A percentile compares a stretch with the other conserved stretches of the same genome.
Evolutionary conservation across 2,888 invertebrate species (phyloP).

Genomic region (Polyommatus iphigenia): DNA sequence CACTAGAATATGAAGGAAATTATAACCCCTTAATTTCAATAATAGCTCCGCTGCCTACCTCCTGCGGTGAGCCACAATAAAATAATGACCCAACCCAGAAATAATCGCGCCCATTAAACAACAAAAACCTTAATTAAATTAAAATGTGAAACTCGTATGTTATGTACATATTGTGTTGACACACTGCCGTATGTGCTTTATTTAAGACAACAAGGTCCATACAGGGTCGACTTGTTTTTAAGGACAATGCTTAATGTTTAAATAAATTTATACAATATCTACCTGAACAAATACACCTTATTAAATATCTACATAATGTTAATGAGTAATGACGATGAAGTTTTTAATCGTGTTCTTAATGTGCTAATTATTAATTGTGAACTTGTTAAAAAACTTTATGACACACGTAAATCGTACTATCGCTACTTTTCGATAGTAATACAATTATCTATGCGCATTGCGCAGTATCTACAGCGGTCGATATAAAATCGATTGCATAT

Average conservation of each 20-base stretch:
- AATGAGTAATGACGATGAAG: neutral
- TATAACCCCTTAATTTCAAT: constrained; percentile 7
- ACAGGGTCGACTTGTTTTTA: constrained; percentile 28
- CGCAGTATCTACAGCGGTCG: constrained; percentile 8
- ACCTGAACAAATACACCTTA: neutral
- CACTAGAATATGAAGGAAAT: neutral
- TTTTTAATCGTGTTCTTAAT: neutral
- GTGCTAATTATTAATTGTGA: neutral
- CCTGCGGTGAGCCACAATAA: neutral
- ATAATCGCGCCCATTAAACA: constrained; percentile 17
- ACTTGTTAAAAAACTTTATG: neutral
- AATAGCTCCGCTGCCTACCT: neutral
- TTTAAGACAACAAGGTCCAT: constrained; percentile 27
- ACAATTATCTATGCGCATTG: neutral
- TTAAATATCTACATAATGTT: neutral
- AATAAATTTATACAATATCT: constrained; percentile 21
- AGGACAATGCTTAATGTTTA: constrained; percentile 23
- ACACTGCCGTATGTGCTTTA: constrained; percentile 8
- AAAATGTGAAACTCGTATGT: constrained; percentile 16
- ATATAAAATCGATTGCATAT: constrained; percentile 22
- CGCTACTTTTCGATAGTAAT: neutral
- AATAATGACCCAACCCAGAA: constrained; percentile 9
- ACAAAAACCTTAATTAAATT: constrained; percentile 16
- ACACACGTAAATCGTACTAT: neutral
- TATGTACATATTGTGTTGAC: constrained; percentile 20